These are phyloP conservation scores for Sciurus vulgaris DNA, from an alignment of 2,797 vertebrate species.

Conservation along the genomic window DNA sequence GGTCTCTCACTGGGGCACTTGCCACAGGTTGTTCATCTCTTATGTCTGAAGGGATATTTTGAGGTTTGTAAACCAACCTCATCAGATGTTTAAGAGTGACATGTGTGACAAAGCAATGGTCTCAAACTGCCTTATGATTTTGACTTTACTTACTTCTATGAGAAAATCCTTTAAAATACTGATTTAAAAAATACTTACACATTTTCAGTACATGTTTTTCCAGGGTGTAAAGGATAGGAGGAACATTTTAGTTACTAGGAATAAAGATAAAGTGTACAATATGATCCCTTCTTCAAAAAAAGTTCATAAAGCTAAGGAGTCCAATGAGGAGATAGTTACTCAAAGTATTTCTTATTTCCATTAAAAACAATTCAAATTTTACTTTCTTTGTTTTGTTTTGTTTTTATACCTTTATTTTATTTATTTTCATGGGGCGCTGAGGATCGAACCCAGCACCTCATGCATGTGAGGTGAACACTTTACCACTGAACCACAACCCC, in stretches of 20 bases:
- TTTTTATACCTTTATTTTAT: too few species aligned
- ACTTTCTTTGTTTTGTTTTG: background rate
- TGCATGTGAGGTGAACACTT: too few species aligned
- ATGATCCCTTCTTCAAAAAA: conserved; percentile 11
- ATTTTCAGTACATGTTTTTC: background rate
- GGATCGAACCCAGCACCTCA: too few species aligned
- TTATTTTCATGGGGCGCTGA: too few species aligned
- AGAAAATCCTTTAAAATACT: background rate
- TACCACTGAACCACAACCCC: too few species aligned
- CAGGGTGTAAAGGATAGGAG: background rate
- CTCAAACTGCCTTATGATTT: background rate
- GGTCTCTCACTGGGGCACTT: background rate
- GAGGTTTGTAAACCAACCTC: background rate
- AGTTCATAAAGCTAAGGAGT: background rate
- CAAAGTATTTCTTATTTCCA: background rate
- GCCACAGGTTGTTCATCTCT: background rate
- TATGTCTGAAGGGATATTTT: background rate
- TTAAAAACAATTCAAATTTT: background rate
- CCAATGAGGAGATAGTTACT: background rate
- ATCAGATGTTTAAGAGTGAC: background rate
- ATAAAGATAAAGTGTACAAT: background rate
- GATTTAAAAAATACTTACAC: background rate
- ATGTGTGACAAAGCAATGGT: background rate
- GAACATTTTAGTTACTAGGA: background rate
- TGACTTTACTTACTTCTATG: conserved; percentile 33